phyloP scores from a whole-genome alignment of 1,140 invertebrate species.

The Heliconius eleuchia region DNA sequence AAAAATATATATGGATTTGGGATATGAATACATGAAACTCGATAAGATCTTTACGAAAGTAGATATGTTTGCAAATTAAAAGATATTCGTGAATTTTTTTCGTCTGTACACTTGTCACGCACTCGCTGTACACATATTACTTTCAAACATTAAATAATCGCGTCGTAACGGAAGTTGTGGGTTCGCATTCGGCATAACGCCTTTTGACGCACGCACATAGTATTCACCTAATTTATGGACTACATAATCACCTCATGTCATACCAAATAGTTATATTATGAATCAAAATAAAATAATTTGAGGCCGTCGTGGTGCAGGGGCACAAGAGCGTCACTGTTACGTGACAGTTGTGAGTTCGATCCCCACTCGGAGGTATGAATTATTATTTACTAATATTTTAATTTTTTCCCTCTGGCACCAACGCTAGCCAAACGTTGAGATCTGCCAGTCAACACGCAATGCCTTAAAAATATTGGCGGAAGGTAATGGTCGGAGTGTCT shows the following conservation, averaged over 20 bases:
- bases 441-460: too few relatives aligned
- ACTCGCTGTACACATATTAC: constrained; percentile 45
- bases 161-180: constrained; percentile 62
- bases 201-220: constrained; percentile 45
- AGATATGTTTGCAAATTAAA: constrained; percentile 48
- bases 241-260: constrained; percentile 6
- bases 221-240: constrained; percentile 27
- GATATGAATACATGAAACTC: constrained; percentile 27
- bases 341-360: too few relatives aligned
- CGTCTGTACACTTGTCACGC: constrained; percentile 56
- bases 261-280: constrained; percentile 13
- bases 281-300: constrained; percentile 19
- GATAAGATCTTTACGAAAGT: constrained; percentile 50
- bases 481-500: too few relatives aligned
- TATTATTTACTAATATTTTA: too few relatives aligned
- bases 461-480: too few relatives aligned
- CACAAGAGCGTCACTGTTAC: too few relatives aligned
- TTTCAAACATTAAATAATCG: constrained; percentile 59
- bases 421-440: too few relatives aligned
- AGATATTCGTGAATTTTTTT: constrained; percentile 36
- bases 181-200: constrained; percentile 47
- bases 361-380: too few relatives aligned
- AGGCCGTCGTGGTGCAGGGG: too few relatives aligned
- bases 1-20: constrained; percentile 6
- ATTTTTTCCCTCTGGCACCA: too few relatives aligned